Conservation (phyloP, 2,113 vertebrate genomes). For the Pseudolaguvia tuberculata region DNA sequence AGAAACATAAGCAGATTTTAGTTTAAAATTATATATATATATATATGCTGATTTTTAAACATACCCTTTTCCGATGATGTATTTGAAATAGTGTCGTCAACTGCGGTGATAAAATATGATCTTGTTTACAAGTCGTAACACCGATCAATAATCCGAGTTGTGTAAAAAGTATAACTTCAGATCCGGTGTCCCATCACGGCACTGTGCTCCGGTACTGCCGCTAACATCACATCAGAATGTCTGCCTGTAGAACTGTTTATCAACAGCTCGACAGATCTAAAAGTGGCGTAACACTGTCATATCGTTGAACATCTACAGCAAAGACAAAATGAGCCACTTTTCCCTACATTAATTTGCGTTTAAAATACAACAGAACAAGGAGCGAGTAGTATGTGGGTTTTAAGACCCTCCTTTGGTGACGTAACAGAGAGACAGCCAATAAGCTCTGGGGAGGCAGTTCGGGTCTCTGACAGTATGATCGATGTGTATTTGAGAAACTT, state of each 20-base stretch:
- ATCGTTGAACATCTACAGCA: background rate
- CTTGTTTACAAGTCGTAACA: background rate
- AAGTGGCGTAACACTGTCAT: background rate
- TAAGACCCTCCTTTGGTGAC: constrained; percentile 53
- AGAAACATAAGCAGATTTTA: background rate
- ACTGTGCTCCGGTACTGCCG: background rate
- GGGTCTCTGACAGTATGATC: constrained; percentile 54
- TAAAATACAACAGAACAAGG: constrained; percentile 21
- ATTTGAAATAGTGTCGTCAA: background rate
- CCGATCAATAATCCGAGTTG: constrained; percentile 36
- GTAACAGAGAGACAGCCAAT: constrained; percentile 44
- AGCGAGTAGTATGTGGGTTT: constrained; percentile 25
- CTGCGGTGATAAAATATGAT: background rate
- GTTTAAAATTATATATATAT: too few species aligned
- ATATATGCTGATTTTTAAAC: background rate
- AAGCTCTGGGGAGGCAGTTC: constrained; percentile 49
- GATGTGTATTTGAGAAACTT: constrained; percentile 52
- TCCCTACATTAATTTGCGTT: constrained; percentile 12
- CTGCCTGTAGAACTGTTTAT: background rate
- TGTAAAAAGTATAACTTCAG: constrained; percentile 32
- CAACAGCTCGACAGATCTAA: background rate
- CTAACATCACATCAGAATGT: background rate
- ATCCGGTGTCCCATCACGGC: background rate
- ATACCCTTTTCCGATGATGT: constrained; percentile 8
- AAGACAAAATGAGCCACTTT: background rate